Evolutionary conservation across 2,113 vertebrate species (phyloP).

Genomic region (Paratilapia polleni): DNA sequence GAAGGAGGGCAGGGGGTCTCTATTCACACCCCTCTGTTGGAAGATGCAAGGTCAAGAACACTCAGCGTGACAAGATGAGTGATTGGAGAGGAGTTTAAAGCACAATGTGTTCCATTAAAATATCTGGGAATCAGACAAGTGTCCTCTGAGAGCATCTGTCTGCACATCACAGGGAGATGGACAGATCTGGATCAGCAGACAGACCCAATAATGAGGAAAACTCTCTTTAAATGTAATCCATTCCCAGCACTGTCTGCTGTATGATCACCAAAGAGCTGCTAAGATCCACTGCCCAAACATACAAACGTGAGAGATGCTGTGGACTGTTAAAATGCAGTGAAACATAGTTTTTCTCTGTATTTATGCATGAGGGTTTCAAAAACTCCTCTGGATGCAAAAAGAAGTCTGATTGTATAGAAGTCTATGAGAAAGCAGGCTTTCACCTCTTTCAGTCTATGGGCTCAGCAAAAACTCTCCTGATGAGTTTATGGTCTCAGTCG

Average conservation of each 20-base stretch:
- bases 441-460: too few species aligned
- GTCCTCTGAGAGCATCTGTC: conserved; percentile 3
- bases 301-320: not conserved
- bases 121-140: conserved; percentile 22
- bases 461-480: too few species aligned
- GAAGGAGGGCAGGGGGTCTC: not conserved
- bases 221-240: not conserved
- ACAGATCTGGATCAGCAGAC: not conserved
- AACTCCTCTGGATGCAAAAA: too few species aligned
- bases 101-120: conserved; percentile 49
- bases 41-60: conserved; percentile 57
- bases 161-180: not conserved
- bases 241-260: not conserved
- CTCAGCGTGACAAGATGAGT: conserved; percentile 36
- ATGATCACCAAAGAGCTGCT: not conserved
- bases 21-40: conserved; percentile 26
- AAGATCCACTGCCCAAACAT: not conserved
- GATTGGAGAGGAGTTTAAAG: conserved; percentile 51
- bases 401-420: too few species aligned
- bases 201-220: not conserved
- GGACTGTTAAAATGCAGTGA: not conserved
- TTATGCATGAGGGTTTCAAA: too few species aligned
- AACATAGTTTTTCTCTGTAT: too few species aligned
- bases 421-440: too few species aligned
- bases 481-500: too few species aligned